These are phyloP conservation scores for Macrobrachium nipponense DNA, from an alignment of 1,140 invertebrate species.

Conservation along the genomic window DNA sequence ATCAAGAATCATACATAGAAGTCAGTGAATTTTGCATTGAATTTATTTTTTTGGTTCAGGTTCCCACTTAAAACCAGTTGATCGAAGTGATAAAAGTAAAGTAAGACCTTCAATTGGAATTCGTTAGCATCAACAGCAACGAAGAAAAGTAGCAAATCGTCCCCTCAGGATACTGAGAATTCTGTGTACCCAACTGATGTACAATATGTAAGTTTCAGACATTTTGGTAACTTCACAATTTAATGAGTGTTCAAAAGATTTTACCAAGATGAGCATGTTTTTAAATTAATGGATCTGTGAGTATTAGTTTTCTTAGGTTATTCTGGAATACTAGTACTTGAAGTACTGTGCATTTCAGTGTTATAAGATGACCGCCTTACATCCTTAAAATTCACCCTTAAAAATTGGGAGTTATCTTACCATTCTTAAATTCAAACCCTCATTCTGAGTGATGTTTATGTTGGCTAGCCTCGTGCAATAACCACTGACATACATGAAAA, in stretches of 20 bases:
- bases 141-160: slow-evolving; percentile 53
- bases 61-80: slow-evolving; percentile 59
- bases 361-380: too few relatives aligned
- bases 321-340: too few relatives aligned
- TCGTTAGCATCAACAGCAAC: slow-evolving; percentile 57
- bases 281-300: neutral
- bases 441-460: too few relatives aligned
- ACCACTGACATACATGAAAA: too few relatives aligned
- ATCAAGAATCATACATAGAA: neutral
- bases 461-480: too few relatives aligned
- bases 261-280: neutral
- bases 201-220: slow-evolving; percentile 56
- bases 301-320: too few relatives aligned
- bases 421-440: too few relatives aligned
- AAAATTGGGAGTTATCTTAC: too few relatives aligned
- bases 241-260: neutral
- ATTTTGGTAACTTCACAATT: neutral
- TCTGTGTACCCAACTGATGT: slow-evolving; percentile 62
- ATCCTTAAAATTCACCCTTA: too few relatives aligned
- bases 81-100: slow-evolving; percentile 58
- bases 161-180: slow-evolving; percentile 61
- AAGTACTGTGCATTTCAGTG: too few relatives aligned
- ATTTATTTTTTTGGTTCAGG: slow-evolving; percentile 39
- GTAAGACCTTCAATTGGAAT: slow-evolving; percentile 61
- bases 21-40: neutral